A percentile compares a stretch with the other conserved stretches of the same genome.
phyloP scores from a whole-genome alignment of 2,113 vertebrate species.

The Hepsetus odoe region DNA sequence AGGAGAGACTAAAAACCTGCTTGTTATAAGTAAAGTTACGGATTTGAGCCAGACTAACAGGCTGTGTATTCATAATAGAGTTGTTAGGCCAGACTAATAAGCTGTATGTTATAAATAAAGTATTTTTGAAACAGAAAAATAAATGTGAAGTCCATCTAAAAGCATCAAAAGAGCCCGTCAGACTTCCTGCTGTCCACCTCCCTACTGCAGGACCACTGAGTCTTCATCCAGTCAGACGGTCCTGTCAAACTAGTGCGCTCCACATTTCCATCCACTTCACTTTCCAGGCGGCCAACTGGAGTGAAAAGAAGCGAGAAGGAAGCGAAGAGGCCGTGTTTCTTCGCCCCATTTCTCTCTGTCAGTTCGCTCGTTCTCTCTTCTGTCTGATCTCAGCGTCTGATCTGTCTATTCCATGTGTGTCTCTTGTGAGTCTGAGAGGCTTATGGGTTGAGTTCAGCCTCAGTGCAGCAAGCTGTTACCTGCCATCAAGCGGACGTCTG shows the following conservation, averaged over 20 bases:
- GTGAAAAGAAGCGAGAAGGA: background rate
- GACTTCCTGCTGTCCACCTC: background rate
- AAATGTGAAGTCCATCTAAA: no score
- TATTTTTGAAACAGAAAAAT: no score
- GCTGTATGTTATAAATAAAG: background rate
- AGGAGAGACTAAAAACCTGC: no score
- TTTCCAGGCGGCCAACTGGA: background rate
- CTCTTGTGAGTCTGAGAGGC: background rate
- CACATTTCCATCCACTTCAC: background rate
- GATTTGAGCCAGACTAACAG: background rate
- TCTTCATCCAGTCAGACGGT: conserved; percentile 38
- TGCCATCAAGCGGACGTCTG: background rate
- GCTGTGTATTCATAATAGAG: background rate
- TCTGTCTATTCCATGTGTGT: background rate
- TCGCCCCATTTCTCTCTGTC: conserved; percentile 40
- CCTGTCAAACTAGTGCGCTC: conserved; percentile 2
- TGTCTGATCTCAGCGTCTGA: conserved; percentile 4
- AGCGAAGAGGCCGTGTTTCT: background rate
- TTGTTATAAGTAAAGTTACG: background rate
- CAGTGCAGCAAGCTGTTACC: background rate
- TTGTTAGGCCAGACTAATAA: background rate
- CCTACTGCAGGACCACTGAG: background rate
- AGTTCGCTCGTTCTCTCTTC: background rate
- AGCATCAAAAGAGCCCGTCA: background rate
- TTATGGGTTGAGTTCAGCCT: background rate